A percentile compares a stretch with the other conserved stretches of the same genome.
Evolutionary conservation across 2,797 vertebrate species (phyloP).

Genomic region (Delichon dasypus): DNA sequence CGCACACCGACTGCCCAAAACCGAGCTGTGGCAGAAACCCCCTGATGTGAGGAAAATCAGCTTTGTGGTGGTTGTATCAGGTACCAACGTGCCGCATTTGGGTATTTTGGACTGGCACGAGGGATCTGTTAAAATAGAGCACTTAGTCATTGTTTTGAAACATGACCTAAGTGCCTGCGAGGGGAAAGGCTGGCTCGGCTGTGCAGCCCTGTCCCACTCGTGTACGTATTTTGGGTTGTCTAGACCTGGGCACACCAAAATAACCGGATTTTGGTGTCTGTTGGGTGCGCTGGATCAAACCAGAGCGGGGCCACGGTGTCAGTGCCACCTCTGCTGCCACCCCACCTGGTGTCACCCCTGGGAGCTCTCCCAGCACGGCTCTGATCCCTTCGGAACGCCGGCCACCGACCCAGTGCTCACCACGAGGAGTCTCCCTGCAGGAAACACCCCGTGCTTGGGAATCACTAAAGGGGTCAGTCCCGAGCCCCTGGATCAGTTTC

Average conservation of each 20-base stretch:
- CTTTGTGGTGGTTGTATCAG: not conserved
- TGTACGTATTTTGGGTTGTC: constrained; percentile 54
- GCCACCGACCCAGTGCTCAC: not conserved
- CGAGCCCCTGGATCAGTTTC: not conserved
- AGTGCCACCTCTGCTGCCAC: not conserved
- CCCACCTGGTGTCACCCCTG: not conserved
- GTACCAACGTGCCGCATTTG: not conserved
- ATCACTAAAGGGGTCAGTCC: rapidly evolving
- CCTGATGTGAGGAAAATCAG: not conserved
- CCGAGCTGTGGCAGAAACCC: rapidly evolving
- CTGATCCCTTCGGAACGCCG: rapidly evolving
- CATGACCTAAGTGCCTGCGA: constrained; percentile 51
- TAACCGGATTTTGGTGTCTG: constrained; percentile 6
- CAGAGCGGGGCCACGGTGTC: not conserved
- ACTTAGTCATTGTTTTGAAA: constrained; percentile 68
- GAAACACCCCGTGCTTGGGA: rapidly evolving
- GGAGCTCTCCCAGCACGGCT: not conserved
- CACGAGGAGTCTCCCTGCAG: rapidly evolving
- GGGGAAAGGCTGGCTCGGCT: constrained; percentile 26
- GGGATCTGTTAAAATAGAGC: constrained; percentile 64
- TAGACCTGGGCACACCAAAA: constrained; percentile 56
- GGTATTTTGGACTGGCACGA: constrained; percentile 16
- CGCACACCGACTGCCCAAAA: not conserved
- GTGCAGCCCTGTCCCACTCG: not conserved
- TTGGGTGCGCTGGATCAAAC: not conserved